A percentile compares a stretch with the other conserved stretches of the same genome.
phyloP scores from a whole-genome alignment of 92 coral and sea anemone genomes.

The Porites divaricata region DNA sequence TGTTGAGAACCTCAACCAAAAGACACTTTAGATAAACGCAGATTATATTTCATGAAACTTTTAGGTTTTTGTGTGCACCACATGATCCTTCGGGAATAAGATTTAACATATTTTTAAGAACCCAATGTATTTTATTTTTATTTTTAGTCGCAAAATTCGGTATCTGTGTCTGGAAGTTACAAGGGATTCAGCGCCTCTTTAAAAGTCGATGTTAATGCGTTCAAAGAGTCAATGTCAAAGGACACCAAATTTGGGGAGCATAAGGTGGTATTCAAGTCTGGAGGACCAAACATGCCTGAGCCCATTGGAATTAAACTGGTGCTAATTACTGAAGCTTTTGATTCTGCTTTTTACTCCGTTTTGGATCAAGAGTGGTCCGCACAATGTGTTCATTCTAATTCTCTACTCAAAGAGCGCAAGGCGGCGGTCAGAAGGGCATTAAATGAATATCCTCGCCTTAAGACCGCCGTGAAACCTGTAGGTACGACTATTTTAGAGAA shows the following conservation, averaged over 20 bases:
- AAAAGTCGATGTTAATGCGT: background rate
- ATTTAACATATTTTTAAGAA: no score
- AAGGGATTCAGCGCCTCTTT: background rate
- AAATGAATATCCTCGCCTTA: background rate
- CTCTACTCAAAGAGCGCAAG: background rate
- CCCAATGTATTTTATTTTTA: no score
- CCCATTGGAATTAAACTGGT: no score
- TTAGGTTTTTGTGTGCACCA: no score
- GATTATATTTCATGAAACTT: no score
- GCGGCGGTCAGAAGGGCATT: background rate
- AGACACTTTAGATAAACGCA: no score
- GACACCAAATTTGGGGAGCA: background rate
- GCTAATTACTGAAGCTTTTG: conserved; percentile 40
- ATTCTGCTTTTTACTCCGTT: conserved; percentile 2
- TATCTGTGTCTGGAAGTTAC: background rate
- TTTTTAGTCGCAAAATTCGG: background rate
- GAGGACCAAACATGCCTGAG: background rate
- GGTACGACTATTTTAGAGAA: background rate
- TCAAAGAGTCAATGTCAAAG: background rate
- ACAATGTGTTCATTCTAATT: background rate
- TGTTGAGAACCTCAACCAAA: no score
- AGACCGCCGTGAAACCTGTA: background rate
- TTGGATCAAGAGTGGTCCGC: background rate
- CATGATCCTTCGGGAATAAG: no score
- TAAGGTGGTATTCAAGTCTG: background rate